These are phyloP conservation scores for Blastomussa wellsi DNA, from an alignment of 92 coral and sea anemone genomes.

Conservation along the genomic window DNA sequence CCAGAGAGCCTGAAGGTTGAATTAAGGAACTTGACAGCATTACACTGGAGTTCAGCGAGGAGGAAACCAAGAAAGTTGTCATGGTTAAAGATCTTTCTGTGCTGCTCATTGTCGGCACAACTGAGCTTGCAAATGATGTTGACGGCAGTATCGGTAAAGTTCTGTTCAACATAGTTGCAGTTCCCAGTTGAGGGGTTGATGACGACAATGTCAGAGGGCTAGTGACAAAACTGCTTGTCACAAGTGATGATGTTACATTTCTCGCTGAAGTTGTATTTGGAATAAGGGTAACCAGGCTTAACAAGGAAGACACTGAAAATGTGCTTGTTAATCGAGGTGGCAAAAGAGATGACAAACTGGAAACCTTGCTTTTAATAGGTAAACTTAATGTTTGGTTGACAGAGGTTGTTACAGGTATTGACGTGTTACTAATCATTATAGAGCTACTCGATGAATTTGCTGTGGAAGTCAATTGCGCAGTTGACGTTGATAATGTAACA, in stretches of 20 bases:
- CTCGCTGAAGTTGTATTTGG: conserved; percentile 11
- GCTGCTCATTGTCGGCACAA: conserved; percentile 15
- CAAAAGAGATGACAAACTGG: neutral
- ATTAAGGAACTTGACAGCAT: conserved; percentile 9
- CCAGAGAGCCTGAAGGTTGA: neutral
- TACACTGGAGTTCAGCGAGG: neutral
- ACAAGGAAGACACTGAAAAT: neutral
- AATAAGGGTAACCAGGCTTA: conserved; percentile 4
- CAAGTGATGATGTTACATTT: conserved; percentile 5
- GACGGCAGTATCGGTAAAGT: conserved; percentile 6
- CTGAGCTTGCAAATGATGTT: neutral
- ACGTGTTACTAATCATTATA: neutral
- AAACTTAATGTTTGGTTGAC: conserved; percentile 9
- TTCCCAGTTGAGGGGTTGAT: conserved; percentile 18
- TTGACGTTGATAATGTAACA: neutral
- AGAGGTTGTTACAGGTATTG: conserved; percentile 1
- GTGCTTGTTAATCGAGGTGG: neutral
- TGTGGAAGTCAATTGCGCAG: neutral
- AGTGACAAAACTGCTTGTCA: conserved; percentile 2
- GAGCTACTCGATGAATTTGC: conserved; percentile 2
- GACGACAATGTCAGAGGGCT: conserved; percentile 8
- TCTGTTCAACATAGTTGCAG: conserved; percentile 23
- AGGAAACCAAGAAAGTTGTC: conserved; percentile 3
- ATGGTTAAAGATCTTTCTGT: neutral
- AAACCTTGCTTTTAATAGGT: neutral